These are phyloP conservation scores for Plagiodera versicolora DNA, from an alignment of 2,888 invertebrate species.

Conservation along the genomic window DNA sequence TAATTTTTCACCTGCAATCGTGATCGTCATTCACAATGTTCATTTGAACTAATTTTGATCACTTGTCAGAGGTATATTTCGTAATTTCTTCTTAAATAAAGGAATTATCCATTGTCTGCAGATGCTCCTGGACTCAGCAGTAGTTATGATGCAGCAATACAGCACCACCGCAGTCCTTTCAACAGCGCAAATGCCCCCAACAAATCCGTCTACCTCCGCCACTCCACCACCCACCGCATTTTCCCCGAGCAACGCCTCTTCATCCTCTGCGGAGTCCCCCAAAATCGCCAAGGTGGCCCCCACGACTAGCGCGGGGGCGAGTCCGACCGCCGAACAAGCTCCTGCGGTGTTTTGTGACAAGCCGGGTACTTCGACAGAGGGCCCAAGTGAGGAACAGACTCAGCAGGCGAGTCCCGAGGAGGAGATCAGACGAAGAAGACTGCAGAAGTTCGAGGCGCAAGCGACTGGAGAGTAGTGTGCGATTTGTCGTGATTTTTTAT, in stretches of 20 bases:
- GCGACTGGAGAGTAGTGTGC: background rate
- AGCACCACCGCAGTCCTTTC: slow-evolving; percentile 65
- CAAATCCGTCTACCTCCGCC: slow-evolving; percentile 28
- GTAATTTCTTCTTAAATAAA: too few relatives aligned
- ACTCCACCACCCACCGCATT: background rate
- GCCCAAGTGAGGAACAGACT: background rate
- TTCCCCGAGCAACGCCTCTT: background rate
- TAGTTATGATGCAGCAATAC: slow-evolving; percentile 93
- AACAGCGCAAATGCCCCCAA: slow-evolving; percentile 51
- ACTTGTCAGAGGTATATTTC: too few relatives aligned
- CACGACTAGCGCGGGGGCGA: slow-evolving; percentile 19
- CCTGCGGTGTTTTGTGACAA: too few relatives aligned
- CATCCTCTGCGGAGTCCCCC: slow-evolving; percentile 16
- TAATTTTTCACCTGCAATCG: too few relatives aligned
- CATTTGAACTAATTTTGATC: too few relatives aligned
- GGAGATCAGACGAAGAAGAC: slow-evolving; percentile 74
- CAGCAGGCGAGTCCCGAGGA: slow-evolving; percentile 55
- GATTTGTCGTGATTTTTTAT: too few relatives aligned
- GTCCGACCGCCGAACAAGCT: slow-evolving; percentile 5
- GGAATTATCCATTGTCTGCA: slow-evolving; percentile 22
- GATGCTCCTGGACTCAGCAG: slow-evolving; percentile 90
- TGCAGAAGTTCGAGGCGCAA: slow-evolving; percentile 65
- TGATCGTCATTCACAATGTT: too few relatives aligned
- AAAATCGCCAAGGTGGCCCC: slow-evolving; percentile 28
- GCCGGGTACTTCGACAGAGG: slow-evolving; percentile 17